These are phyloP conservation scores for Montipora foliosa DNA, from an alignment of 64 coral and sea anemone genomes.

Conservation along the genomic window DNA sequence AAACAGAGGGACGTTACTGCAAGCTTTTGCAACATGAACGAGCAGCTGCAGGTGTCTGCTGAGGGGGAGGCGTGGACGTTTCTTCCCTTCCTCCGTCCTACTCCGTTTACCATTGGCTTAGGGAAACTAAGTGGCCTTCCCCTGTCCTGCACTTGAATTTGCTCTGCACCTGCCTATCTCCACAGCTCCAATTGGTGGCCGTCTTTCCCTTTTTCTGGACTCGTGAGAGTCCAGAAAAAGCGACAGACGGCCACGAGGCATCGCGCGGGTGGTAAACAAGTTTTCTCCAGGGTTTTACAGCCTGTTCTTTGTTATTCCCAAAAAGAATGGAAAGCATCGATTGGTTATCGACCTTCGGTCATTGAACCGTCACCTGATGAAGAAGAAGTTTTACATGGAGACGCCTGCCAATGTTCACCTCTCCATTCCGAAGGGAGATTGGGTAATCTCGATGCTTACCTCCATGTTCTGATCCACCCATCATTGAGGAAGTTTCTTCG, in stretches of 20 bases:
- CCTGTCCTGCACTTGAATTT: too few species aligned
- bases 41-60: not conserved
- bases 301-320: not conserved
- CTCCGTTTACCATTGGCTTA: not conserved
- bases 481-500: not conserved
- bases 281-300: slow-evolving; percentile 27
- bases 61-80: not conserved
- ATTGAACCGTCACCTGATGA: slow-evolving; percentile 7
- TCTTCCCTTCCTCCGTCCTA: not conserved
- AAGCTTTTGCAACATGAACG: not conserved
- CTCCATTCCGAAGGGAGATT: not conserved
- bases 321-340: not conserved
- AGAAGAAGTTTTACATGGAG: slow-evolving; percentile 12
- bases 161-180: too few species aligned
- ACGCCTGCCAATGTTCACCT: not conserved
- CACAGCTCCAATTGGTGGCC: too few species aligned
- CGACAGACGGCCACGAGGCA: too few species aligned
- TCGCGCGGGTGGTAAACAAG: not conserved
- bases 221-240: too few species aligned
- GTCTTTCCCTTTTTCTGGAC: too few species aligned
- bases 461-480: not conserved
- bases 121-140: not conserved
- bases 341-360: slow-evolving; percentile 1
- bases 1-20: not conserved
- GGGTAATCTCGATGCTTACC: too few species aligned